Evolutionary conservation across 2,113 vertebrate species (phyloP), one percentile per base, ranked within the genome.

Genomic region (Crotophaga sulcirostris): DNA sequence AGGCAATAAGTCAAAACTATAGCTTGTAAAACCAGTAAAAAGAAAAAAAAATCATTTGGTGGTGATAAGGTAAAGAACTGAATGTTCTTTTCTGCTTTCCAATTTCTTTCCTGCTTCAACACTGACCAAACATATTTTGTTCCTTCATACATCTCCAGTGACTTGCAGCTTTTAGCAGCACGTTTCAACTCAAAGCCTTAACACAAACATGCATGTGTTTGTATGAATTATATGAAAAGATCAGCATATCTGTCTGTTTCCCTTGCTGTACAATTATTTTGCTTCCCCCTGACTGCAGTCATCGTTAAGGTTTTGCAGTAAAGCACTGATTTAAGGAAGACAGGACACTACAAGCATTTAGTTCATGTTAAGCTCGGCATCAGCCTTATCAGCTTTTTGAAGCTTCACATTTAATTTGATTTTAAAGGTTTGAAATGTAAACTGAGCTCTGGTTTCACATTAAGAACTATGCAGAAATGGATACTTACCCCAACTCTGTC

Each of bases 401-500:
- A 58, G 51, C 29, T 83, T 72, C 60, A 21, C 26, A n/a, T 33
- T 72, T 28, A 36, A 75, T 33, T 44, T 4, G 85, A 26, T 9
- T 49, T 40, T 38, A 91, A 80, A 54, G 15, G 13, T 56, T 81
- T 75, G 49, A 26, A 72, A 25, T 6, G 25, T 15, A 66, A 85
- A 49, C 25, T 1, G 0, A 6, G 21, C 26, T 74, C 10, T 9
- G 36, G 58, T 6, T 45, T 69, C 44, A 51, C 14, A 36, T 36
- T 31, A 38, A 15, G 16, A 92, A 42, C 67, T 12, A 4, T 6
- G 31, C 8, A 91, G 72, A 93, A 95, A 66, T 6, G 10, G 24
- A 75, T 45, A 97, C 99, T 98, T 94, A 99, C 99, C 99, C 99
- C 68, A 99, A 97, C 58, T 99, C 99, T 23, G 98, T 98, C 99